These are phyloP conservation scores for Lerema accius DNA, from an alignment of 1,140 invertebrate genomes.

Conservation along the genomic window DNA sequence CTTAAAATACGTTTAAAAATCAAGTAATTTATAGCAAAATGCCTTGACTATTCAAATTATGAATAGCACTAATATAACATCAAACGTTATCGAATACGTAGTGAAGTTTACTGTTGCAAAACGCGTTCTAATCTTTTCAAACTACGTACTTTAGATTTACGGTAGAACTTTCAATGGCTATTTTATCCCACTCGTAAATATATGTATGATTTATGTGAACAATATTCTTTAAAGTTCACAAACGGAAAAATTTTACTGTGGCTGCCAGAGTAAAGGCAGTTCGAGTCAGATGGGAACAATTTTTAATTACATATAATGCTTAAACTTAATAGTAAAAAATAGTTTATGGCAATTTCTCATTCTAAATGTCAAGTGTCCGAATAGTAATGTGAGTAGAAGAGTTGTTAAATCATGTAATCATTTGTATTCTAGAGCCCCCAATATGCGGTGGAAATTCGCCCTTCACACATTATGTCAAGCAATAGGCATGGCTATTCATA, in stretches of 20 bases:
- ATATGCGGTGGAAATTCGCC: no score
- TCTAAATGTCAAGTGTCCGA: constrained; percentile 23
- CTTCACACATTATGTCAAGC: no score
- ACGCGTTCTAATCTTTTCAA: constrained; percentile 36
- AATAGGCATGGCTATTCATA: no score
- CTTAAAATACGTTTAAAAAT: no score
- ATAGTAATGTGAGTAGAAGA: no score
- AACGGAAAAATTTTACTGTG: constrained; percentile 30
- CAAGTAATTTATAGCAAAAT: no score
- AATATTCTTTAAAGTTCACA: constrained; percentile 16
- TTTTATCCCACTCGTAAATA: constrained; percentile 35
- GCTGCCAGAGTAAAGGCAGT: constrained; percentile 39
- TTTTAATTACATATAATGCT: constrained; percentile 56
- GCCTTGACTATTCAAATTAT: background rate
- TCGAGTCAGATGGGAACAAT: constrained; percentile 40
- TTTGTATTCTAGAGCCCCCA: no score
- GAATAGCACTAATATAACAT: background rate
- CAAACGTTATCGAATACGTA: background rate
- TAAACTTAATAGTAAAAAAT: constrained; percentile 49
- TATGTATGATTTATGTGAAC: constrained; percentile 38
- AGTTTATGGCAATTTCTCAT: constrained; percentile 45
- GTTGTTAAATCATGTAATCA: no score
- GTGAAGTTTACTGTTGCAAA: constrained; percentile 10
- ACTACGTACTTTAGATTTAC: constrained; percentile 37
- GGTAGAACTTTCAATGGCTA: constrained; percentile 38